Evolutionary conservation across 2,888 invertebrate genomes (phyloP).

Genomic region (Yponomeuta plumbellus): DNA sequence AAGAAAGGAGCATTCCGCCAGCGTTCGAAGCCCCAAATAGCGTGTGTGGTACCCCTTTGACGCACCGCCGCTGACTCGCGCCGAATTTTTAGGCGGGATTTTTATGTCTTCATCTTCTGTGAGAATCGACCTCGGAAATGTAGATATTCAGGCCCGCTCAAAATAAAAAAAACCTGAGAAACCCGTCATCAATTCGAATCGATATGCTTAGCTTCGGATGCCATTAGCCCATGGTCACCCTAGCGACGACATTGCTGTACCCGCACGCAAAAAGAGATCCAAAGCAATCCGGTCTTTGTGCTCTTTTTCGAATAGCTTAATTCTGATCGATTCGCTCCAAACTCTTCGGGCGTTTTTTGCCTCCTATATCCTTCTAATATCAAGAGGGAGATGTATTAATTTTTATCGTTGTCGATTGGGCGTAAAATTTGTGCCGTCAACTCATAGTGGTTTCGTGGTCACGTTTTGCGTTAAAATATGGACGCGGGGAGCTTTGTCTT

Average conservation of each 20-base stretch:
- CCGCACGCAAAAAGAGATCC: constrained; percentile 52
- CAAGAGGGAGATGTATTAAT: constrained; percentile 58
- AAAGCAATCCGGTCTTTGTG: constrained; percentile 52
- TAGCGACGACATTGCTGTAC: constrained; percentile 60
- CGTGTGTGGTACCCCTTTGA: constrained; percentile 69
- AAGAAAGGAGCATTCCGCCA: constrained; percentile 47
- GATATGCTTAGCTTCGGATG: constrained; percentile 53
- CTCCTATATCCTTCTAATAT: constrained; percentile 34
- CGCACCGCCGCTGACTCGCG: constrained; percentile 43
- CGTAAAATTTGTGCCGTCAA: constrained; percentile 60
- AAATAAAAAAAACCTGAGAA: constrained; percentile 34
- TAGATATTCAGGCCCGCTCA: constrained; percentile 42
- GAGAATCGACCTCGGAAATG: constrained; percentile 48
- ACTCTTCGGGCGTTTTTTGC: constrained; percentile 51
- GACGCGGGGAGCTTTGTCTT: constrained; percentile 57
- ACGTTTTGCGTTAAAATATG: constrained; percentile 65
- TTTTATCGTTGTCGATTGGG: constrained; percentile 66
- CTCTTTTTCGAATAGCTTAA: constrained; percentile 48
- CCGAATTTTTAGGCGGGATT: constrained; percentile 48
- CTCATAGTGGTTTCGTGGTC: constrained; percentile 57
- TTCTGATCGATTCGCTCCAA: constrained; percentile 33
- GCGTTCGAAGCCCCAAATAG: constrained; percentile 50
- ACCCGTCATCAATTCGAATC: constrained; percentile 44
- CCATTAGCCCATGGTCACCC: constrained; percentile 57
- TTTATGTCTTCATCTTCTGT: constrained; percentile 73